Base-by-base conservation (phyloP, 2,888 invertebrate species). In the Pterobdella sp. region DNA sequence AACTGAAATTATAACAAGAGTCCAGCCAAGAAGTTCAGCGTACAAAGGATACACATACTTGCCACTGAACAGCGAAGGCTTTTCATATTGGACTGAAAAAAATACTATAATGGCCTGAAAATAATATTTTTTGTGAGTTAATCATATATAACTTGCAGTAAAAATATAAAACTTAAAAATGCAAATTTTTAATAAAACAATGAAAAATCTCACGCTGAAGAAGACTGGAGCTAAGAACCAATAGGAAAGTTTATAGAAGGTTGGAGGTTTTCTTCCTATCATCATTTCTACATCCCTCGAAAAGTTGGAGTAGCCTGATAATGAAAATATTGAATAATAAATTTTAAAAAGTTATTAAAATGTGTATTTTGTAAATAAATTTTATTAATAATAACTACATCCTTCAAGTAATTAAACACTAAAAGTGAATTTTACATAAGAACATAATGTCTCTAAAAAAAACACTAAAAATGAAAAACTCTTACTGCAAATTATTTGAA, bases 211-310 rank as follows among this genome's bases (percentile, higher is more conserved):
- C 76, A 82, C 82, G 42, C 75, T n/a, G 34, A 83, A 80, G 66
- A 82, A 79, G 32, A 80, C 60, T 4, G 83, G 83, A 3, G 82
- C 79, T 1, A 81, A 63, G 68, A 78, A 78, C 49, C 78, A 79
- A 82, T 83, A 83, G 72, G 79, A 80, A 42, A 80, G 74, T 74
- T 78, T 79, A 81, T 82, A 83, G 76, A 79, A 82, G 34, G 80
- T 77, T 67, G 78, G 79, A 31, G 82, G 81, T 72, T 80, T 80
- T 31, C 76, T 77, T 22, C 82, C 83, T 32, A 83, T 68, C 84
- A 84, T 84, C 79, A 82, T 78, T 64, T 79, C 77, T 65, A 84
- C 80, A 77, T 84, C 83, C 34, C 79, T 78, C 34, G 80, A 76
- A 75, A 83, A 82, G 56, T 79, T 78, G 26, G 79, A 77, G 76